Evolutionary conservation across 2,113 vertebrate genomes (phyloP).

Genomic region (Prinia subflava): DNA sequence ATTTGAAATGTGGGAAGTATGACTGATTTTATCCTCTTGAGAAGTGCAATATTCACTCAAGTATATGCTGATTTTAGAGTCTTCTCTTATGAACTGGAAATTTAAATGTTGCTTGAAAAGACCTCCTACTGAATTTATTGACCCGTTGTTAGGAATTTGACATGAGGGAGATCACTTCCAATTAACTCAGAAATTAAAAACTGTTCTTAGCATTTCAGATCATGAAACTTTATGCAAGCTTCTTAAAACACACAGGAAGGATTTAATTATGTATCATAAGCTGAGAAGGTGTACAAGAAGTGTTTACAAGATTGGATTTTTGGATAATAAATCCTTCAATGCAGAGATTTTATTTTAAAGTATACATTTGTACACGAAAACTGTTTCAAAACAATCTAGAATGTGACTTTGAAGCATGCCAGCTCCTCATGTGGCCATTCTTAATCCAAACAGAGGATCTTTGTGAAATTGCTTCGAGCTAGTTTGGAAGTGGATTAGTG

Average conservation of each 20-base stretch:
- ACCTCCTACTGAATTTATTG: conserved; percentile 22
- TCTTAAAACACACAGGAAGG: not conserved
- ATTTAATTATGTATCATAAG: not conserved
- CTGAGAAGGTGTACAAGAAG: not conserved
- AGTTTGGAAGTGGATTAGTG: not conserved
- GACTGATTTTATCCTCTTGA: conserved; percentile 20
- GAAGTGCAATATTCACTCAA: not conserved
- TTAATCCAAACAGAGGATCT: not conserved
- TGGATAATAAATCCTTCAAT: not conserved
- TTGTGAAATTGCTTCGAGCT: not conserved
- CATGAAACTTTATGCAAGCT: not conserved
- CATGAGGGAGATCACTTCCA: not conserved
- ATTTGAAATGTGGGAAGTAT: not conserved
- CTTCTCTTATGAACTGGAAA: not conserved
- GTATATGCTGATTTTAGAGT: not conserved
- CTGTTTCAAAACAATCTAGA: not conserved
- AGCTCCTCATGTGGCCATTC: not conserved
- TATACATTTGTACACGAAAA: not conserved
- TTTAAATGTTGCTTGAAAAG: conserved; percentile 27
- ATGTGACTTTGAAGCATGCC: not conserved
- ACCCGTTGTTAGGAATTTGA: conserved; percentile 1
- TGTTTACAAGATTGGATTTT: not conserved
- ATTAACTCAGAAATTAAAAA: conserved; percentile 28
- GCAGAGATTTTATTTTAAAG: not conserved
- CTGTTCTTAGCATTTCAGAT: not conserved